Conservation (phyloP, 30 jellyfish, hydroid and myxozoan genomes). For the Aurelia aurita complex sp. Pacific region DNA sequence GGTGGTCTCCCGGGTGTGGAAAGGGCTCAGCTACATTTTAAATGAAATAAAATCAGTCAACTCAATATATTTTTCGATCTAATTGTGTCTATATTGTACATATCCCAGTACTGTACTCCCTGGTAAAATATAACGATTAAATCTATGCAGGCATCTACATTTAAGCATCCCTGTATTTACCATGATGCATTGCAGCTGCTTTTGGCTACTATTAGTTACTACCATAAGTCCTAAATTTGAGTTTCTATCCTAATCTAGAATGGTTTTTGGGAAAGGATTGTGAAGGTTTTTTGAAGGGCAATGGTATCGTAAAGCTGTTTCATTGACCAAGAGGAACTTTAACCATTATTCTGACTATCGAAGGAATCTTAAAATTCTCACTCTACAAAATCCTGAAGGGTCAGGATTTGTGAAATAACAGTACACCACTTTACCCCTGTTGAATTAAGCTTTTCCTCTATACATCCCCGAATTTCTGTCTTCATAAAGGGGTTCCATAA, state of each 20-base stretch:
- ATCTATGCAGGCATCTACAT: neutral
- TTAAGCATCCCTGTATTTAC: neutral
- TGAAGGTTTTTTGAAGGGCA: neutral
- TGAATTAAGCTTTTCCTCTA: no score
- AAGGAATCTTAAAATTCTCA: no score
- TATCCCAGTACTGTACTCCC: neutral
- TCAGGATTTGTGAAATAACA: no score
- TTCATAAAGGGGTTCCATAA: no score
- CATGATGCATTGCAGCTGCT: conserved; percentile 16
- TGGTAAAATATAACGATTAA: conserved; percentile 21
- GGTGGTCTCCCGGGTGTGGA: neutral
- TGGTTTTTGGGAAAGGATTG: neutral
- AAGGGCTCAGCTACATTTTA: neutral
- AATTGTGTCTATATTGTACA: neutral
- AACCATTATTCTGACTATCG: no score
- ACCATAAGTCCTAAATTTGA: no score
- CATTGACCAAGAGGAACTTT: no score
- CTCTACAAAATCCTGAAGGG: no score
- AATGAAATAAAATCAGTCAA: neutral
- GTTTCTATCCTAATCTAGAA: no score
- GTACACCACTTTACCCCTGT: no score
- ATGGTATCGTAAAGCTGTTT: no score
- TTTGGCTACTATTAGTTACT: neutral
- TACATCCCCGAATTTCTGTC: no score
- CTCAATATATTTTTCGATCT: neutral